Conservation (phyloP, 1,140 invertebrate genomes). For the Cecropterus lyciades region DNA sequence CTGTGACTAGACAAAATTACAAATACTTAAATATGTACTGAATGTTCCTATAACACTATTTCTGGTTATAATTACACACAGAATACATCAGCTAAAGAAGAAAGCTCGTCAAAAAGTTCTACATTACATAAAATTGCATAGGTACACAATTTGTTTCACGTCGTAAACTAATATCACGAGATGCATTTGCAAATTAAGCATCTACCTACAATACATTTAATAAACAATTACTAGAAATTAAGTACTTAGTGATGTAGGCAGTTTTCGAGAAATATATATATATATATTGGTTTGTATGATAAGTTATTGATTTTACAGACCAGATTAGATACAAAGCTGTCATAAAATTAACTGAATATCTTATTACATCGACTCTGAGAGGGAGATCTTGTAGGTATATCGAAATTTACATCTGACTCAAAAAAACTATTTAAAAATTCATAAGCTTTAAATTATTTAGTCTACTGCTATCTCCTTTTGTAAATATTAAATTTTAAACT, state of each 20-base stretch:
- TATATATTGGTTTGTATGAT: no score
- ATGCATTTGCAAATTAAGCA: constrained; percentile 52
- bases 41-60: constrained; percentile 57
- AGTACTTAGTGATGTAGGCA: not conserved
- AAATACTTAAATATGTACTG: constrained; percentile 36
- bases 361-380: no score
- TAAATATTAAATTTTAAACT: no score
- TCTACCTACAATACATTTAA: constrained; percentile 18
- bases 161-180: constrained; percentile 71
- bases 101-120: constrained; percentile 77
- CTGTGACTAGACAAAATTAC: constrained; percentile 57
- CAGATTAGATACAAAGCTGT: no score
- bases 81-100: constrained; percentile 74
- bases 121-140: constrained; percentile 55
- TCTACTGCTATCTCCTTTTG: no score
- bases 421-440: no score
- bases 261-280: not conserved
- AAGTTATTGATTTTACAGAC: no score
- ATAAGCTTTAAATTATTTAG: no score
- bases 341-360: no score
- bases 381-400: no score
- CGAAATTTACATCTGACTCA: no score
- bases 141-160: constrained; percentile 53
- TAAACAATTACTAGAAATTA: constrained; percentile 6
- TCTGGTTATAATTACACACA: constrained; percentile 59